Percentiles rank a stretch among this genome's conserved stretches.
phyloP scores from a whole-genome alignment of 2,888 invertebrate species.

The Bugula neritina region DNA sequence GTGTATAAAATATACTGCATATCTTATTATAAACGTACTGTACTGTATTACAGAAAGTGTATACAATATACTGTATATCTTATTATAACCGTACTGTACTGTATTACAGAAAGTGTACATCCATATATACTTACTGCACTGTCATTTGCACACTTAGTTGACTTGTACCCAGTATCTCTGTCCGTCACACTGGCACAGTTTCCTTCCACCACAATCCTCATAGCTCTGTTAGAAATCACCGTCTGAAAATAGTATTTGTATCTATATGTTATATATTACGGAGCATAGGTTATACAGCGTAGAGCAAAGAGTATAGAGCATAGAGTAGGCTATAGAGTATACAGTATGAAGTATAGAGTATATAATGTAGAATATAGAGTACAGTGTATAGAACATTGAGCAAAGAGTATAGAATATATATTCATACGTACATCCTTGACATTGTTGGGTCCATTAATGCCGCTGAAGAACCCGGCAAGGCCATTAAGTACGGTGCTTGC shows the following conservation, averaged over 20 bases:
- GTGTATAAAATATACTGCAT: no score
- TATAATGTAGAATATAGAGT: not conserved
- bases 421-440: not conserved
- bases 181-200: constrained; percentile 16
- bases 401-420: not conserved
- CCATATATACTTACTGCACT: not conserved
- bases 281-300: no score
- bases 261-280: no score
- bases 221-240: not conserved
- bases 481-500: not conserved
- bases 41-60: no score
- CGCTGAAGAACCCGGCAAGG: not conserved
- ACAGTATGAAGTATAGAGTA: not conserved
- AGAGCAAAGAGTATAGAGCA: not conserved
- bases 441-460: constrained; percentile 10
- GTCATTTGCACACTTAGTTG: not conserved
- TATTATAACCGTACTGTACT: no score
- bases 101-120: no score
- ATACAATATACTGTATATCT: no score
- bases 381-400: not conserved
- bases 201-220: constrained; percentile 4
- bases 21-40: no score
- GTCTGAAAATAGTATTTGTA: no score
- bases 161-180: constrained; percentile 25
- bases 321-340: not conserved